Evolutionary conservation across 2,888 invertebrate genomes (phyloP).

Genomic region (Linyphia triangularis): DNA sequence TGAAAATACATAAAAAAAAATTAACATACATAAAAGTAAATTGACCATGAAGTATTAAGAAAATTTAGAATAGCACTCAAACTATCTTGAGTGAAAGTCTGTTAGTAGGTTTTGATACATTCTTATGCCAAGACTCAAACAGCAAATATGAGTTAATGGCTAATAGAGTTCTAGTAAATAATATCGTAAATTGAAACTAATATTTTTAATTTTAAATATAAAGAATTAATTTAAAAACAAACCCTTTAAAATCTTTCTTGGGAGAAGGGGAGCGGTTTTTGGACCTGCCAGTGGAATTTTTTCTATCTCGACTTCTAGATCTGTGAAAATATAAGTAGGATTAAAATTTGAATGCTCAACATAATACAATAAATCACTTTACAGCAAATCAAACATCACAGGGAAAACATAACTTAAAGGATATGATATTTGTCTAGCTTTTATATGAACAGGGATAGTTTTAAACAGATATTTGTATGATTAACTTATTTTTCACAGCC

Average conservation of each 20-base stretch:
- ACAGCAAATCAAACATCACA: background rate
- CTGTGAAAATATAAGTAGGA: conserved; percentile 17
- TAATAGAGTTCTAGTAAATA: background rate
- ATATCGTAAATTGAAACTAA: too few species aligned
- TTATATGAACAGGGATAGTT: too few species aligned
- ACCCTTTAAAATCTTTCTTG: conserved; percentile 57
- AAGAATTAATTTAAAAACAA: background rate
- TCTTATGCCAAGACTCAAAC: too few species aligned
- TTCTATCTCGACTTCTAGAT: conserved; percentile 55
- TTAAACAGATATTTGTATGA: too few species aligned
- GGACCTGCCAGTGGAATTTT: conserved; percentile 24
- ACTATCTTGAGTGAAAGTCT: too few species aligned
- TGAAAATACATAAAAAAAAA: conserved; percentile 11
- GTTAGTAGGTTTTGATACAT: too few species aligned
- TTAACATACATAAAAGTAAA: too few species aligned
- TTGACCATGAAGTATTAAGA: background rate
- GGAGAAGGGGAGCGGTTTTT: conserved; percentile 53
- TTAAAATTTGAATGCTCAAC: background rate
- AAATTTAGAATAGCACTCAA: background rate
- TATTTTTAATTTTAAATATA: too few species aligned
- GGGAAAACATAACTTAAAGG: too few species aligned
- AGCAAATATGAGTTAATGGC: too few species aligned
- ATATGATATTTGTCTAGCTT: too few species aligned
- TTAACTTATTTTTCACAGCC: too few species aligned
- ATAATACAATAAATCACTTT: background rate